These are phyloP conservation scores for Polyploca ridens DNA, from an alignment of 2,888 invertebrate species.

Conservation along the genomic window DNA sequence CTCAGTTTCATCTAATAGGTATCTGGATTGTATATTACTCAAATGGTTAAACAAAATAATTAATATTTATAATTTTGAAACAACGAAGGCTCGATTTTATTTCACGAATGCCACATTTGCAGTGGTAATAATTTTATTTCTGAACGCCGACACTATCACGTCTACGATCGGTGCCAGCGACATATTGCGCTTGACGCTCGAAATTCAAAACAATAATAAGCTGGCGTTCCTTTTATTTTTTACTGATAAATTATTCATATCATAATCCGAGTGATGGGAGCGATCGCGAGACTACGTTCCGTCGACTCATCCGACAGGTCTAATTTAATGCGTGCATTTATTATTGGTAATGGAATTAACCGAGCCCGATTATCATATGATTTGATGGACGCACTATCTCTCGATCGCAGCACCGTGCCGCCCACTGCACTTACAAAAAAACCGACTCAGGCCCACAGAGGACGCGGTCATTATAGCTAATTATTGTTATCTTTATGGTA, in stretches of 20 bases:
- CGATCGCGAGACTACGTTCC: conserved; percentile 68
- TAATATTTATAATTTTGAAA: not conserved
- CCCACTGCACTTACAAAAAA: conserved; percentile 72
- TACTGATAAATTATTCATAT: conserved; percentile 83
- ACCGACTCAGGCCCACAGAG: conserved; percentile 59
- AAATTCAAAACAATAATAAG: conserved; percentile 80
- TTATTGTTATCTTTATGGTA: conserved; percentile 83
- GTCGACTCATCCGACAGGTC: conserved; percentile 82
- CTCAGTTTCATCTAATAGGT: conserved; percentile 48
- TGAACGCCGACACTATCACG: conserved; percentile 55
- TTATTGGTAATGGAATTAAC: conserved; percentile 84
- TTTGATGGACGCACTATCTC: conserved; percentile 83
- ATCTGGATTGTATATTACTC: conserved; percentile 18
- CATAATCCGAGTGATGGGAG: conserved; percentile 81
- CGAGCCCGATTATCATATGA: conserved; percentile 82
- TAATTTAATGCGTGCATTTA: conserved; percentile 84
- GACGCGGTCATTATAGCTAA: conserved; percentile 79
- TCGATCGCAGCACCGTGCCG: conserved; percentile 69
- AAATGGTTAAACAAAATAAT: not conserved
- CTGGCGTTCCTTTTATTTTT: conserved; percentile 61
- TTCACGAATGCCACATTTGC: conserved; percentile 46
- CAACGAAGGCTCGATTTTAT: not conserved
- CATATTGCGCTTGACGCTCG: conserved; percentile 65
- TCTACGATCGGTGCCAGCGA: conserved; percentile 58
- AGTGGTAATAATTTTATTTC: conserved; percentile 52